Evolutionary conservation across 2,113 vertebrate species (phyloP), one percentile per base, ranked within the genome.

Genomic region (Alethe castanea): DNA sequence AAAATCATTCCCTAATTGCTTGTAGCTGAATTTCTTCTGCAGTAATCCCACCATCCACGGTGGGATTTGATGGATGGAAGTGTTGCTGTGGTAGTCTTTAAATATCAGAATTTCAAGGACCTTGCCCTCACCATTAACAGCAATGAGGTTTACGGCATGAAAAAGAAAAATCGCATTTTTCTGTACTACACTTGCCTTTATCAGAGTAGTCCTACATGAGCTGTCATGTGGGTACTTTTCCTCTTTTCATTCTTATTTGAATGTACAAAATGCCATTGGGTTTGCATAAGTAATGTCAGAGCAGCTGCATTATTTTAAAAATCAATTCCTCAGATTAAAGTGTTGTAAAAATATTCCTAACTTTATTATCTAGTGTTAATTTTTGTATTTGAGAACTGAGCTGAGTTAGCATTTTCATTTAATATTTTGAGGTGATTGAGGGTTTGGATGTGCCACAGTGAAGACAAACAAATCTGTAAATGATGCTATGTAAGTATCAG

Each of bases 31-130:
- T 81, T 79, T 59, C 47, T 81, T 60, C 52, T 80, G 33, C 33
- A 60, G 52, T 35, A 71, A 1, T 35, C 35, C 8, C 38, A 36
- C 26, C 14, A 11, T 29, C 40, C 38, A 19, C 0, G 0, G 4
- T 53, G 28, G 67, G 40, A 44, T 17, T 76, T 71, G 61, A 45
- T 35, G 26, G 26, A 80, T 53, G 5, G 33, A 31, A 54, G 25
- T 29, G 23, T 56, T 86, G 9, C 23, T 53, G 7, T 57, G 60
- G 56, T 3, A 38, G 29, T 47, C 35, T n/a, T 31, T 76, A 88
- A 59, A 62, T 52, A 79, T 12, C 33, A 67, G 54, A 65, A 35
- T 88, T 80, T 47, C 47, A n/a, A 59, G 77, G 7, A 18, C 13
- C 14, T 76, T 45, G 31, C 48, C 14, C 6, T 81, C 64, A 42